A percentile compares a stretch with the other conserved stretches of the same genome.
phyloP scores from a whole-genome alignment of 2,888 invertebrate species.

The Keiferia lycopersicella region DNA sequence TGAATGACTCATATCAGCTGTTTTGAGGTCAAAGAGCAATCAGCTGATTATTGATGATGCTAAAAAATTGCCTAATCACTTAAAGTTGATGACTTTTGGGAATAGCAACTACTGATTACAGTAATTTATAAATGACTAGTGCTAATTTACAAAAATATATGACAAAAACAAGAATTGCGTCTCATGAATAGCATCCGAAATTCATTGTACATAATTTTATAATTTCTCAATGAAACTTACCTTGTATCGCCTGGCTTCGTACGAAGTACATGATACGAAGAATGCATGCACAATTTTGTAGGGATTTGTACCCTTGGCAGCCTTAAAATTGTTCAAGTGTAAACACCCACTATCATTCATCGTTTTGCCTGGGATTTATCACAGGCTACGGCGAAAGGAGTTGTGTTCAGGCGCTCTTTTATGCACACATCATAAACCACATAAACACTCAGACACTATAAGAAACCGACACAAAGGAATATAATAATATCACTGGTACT shows the following conservation, averaged over 20 bases:
- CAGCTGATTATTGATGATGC: constrained; percentile 62
- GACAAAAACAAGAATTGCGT: background rate
- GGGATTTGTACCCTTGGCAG: constrained; percentile 86
- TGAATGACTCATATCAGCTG: constrained; percentile 55
- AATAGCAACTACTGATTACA: background rate
- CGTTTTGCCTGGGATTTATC: constrained; percentile 51
- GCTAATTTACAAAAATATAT: background rate
- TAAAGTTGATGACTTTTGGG: background rate
- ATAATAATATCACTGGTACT: constrained; percentile 12
- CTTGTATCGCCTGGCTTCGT: constrained; percentile 91
- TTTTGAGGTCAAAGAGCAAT: constrained; percentile 70
- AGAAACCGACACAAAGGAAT: constrained; percentile 17
- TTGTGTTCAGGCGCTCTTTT: constrained; percentile 8
- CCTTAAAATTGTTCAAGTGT: constrained; percentile 90
- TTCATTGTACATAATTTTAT: background rate
- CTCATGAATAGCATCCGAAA: background rate
- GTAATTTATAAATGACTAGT: too few relatives aligned
- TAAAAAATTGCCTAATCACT: background rate
- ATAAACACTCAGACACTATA: background rate
- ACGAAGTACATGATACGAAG: constrained; percentile 91
- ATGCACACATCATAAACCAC: constrained; percentile 23
- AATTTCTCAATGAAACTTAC: constrained; percentile 64
- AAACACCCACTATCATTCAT: constrained; percentile 88
- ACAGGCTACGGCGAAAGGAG: background rate
- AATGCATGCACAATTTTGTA: constrained; percentile 91